Percentiles rank a stretch among this genome's conserved stretches.
Evolutionary conservation across 2,797 vertebrate genomes (phyloP).

Genomic region (Epinephelus awoara): DNA sequence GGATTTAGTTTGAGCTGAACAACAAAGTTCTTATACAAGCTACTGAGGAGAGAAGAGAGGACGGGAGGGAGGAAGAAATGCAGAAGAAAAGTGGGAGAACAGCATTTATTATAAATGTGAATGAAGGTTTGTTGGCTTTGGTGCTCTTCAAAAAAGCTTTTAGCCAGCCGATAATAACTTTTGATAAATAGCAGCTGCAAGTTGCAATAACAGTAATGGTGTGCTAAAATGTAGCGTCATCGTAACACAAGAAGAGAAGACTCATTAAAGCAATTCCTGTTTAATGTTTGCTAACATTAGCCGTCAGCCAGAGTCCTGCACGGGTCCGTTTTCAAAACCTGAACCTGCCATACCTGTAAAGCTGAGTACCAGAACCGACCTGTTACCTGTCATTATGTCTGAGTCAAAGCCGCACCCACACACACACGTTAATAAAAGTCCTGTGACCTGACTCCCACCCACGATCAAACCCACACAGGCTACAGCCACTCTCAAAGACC

Average conservation of each 20-base stretch:
- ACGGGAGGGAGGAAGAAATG: slow-evolving; percentile 9
- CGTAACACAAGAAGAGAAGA: background rate
- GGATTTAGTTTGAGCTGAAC: slow-evolving; percentile 41
- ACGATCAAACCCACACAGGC: too few species aligned
- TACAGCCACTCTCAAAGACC: background rate
- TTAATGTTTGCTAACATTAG: background rate
- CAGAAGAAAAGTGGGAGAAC: slow-evolving; percentile 16
- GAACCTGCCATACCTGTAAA: too few species aligned
- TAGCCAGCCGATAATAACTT: background rate
- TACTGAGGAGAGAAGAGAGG: slow-evolving; percentile 1
- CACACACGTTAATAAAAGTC: too few species aligned
- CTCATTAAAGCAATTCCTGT: background rate
- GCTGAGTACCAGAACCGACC: too few species aligned
- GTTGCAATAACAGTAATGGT: background rate
- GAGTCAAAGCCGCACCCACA: too few species aligned
- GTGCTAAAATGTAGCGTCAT: background rate
- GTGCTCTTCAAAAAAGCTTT: slow-evolving; percentile 11
- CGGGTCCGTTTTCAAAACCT: too few species aligned
- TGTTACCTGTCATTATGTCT: too few species aligned
- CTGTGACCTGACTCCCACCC: too few species aligned
- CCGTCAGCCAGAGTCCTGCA: background rate
- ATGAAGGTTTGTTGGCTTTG: slow-evolving; percentile 30
- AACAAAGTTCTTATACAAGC: slow-evolving; percentile 34
- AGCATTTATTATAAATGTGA: slow-evolving; percentile 37
- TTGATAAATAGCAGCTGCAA: slow-evolving; percentile 12